Evolutionary conservation across 1,140 invertebrate species (phyloP).

Genomic region (Camponotus floridanus): DNA sequence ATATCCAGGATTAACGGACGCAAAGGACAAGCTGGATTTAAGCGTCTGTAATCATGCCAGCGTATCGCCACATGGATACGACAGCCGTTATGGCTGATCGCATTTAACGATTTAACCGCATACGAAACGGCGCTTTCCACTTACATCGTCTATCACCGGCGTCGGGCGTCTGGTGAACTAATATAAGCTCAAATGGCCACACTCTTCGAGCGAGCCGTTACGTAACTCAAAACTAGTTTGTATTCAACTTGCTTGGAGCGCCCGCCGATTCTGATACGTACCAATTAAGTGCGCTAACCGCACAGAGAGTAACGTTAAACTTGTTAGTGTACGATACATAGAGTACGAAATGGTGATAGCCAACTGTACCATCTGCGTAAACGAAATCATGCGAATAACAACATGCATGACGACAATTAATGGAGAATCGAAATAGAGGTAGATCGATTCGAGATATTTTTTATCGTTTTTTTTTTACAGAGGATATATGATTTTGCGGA

Average conservation of each 20-base stretch:
- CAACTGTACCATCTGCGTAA: constrained; percentile 1
- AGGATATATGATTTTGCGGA: not conserved
- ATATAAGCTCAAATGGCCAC: constrained; percentile 60
- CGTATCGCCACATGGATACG: not conserved
- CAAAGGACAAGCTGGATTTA: not conserved
- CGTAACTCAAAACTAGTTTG: constrained; percentile 53
- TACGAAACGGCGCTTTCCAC: constrained; percentile 35
- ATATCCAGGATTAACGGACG: not conserved
- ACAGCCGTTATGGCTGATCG: constrained; percentile 41
- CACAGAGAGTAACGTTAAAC: constrained; percentile 15
- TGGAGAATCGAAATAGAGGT: not conserved
- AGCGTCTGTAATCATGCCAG: not conserved
- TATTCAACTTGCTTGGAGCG: constrained; percentile 38
- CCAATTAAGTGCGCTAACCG: constrained; percentile 64
- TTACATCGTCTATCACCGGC: constrained; percentile 56
- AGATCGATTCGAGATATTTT: not conserved
- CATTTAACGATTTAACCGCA: constrained; percentile 16
- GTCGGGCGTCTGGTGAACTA: constrained; percentile 37
- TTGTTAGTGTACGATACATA: constrained; percentile 9
- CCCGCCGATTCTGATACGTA: constrained; percentile 26
- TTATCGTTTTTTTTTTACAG: not conserved
- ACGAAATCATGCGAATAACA: constrained; percentile 1
- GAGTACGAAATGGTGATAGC: no score
- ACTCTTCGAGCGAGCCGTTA: constrained; percentile 57
- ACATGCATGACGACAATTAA: not conserved